Percentiles rank a stretch among this genome's conserved stretches.
phyloP scores from a whole-genome alignment of 2,888 invertebrate species.

The Amphipyra tragopoginis region DNA sequence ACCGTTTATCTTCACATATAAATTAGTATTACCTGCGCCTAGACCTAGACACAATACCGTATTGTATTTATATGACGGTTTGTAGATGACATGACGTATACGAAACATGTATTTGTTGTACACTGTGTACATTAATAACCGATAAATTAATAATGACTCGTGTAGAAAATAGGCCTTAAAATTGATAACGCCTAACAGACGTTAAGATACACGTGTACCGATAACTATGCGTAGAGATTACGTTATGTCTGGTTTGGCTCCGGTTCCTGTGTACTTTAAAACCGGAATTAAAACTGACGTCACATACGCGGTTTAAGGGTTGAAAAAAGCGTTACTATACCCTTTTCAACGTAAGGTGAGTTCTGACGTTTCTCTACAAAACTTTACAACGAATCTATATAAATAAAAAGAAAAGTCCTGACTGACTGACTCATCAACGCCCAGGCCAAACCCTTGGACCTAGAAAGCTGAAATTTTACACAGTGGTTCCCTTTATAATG shows the following conservation, averaged over 20 bases:
- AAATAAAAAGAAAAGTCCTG: too few species aligned
- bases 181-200: slow-evolving; percentile 59
- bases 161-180: slow-evolving; percentile 68
- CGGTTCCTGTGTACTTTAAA: neutral
- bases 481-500: too few species aligned
- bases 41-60: slow-evolving; percentile 38
- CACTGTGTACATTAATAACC: slow-evolving; percentile 28
- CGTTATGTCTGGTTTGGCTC: neutral
- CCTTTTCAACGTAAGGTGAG: too few species aligned
- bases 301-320: too few species aligned
- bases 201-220: slow-evolving; percentile 52
- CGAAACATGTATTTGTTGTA: slow-evolving; percentile 25
- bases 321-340: too few species aligned
- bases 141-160: slow-evolving; percentile 56
- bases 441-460: too few species aligned
- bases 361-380: too few species aligned
- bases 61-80: slow-evolving; percentile 35
- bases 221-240: slow-evolving; percentile 23
- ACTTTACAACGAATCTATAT: too few species aligned
- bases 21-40: slow-evolving; percentile 30
- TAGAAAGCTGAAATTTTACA: too few species aligned
- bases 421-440: too few species aligned
- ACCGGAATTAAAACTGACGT: neutral
- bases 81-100: slow-evolving; percentile 35
- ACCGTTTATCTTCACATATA: slow-evolving; percentile 40